Base-by-base conservation (phyloP, 2,888 invertebrate genomes). In the Nemurella pictetii region DNA sequence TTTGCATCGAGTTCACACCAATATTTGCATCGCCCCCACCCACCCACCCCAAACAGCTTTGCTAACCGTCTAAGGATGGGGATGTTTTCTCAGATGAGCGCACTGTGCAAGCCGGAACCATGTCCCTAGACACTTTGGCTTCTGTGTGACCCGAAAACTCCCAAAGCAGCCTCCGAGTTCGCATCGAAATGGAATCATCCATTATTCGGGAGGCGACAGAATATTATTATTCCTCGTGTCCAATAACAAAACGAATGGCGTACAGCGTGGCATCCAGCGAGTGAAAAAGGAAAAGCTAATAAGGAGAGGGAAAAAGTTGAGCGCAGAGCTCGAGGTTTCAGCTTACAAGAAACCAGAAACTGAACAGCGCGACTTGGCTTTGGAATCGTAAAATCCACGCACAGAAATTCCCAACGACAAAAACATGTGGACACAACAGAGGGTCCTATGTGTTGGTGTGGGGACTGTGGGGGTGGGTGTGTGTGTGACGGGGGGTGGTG, bases 391-490 rank as follows among this genome's bases (percentile, higher is more conserved):
- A 80, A n/a, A 55, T 80, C 26, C 80, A 80, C 25, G 30, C 9
- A 55, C 12, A 80, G 80, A 80, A 28, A 80, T 80, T 35, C 28
- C 26, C 36, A 55, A 82, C 55, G 82, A 82, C 82, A 82, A 82
- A 82, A 82, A 82, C 82, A 82, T 72, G 82, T 82, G 82, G 36
- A 72, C 78, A 82, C 82, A 81, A 35, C 81, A 81, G 36, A 32
- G 81, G 26, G 81, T 35, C 27, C 27, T 36, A 36, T 29, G 82
- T 82, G 82, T 82, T 30, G 9, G 80, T 30, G 80, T 80, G 80
- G 20, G 80, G n/a, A n/a, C n/a, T n/a, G n/a, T n/a, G n/a, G n/a
- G n/a, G n/a, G n/a, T n/a, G n/a, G n/a, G 27, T 78, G 78, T 29
- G 78, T 29, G 30, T n/a, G 78, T n/a, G 12, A 77, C 27, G 0